A percentile compares a stretch with the other conserved stretches of the same genome.
phyloP scores from a whole-genome alignment of 2,888 invertebrate species.

The Sycophila texana region DNA sequence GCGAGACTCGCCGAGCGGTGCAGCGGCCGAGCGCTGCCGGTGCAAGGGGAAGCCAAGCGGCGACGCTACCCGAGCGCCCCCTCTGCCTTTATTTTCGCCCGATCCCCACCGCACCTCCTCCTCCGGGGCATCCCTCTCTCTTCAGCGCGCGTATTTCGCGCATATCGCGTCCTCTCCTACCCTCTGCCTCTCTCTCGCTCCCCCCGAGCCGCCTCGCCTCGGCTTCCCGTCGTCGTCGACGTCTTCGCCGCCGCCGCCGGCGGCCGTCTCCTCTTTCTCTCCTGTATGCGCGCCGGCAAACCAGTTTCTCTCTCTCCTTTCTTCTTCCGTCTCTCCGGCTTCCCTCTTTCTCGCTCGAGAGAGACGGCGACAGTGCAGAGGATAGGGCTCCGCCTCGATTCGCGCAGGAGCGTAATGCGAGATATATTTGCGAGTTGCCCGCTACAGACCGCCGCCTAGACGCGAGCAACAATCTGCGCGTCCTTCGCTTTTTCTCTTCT shows the following conservation, averaged over 20 bases:
- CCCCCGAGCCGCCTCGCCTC: no score
- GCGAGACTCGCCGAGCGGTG: constrained; percentile 52
- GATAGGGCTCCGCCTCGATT: constrained; percentile 49
- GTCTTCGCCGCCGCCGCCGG: no score
- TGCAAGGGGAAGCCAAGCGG: constrained; percentile 12
- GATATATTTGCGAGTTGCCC: constrained; percentile 29
- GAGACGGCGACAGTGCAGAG: not conserved
- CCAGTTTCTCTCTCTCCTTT: constrained; percentile 6
- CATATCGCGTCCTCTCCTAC: not conserved
- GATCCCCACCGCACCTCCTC: not conserved
- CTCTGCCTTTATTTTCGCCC: constrained; percentile 19
- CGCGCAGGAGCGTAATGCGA: constrained; percentile 48
- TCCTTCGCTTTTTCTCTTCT: not conserved
- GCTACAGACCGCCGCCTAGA: not conserved
- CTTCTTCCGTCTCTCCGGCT: constrained; percentile 36
- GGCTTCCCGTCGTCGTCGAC: no score
- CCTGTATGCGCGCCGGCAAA: not conserved
- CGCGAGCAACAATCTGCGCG: no score
- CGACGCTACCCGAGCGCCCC: constrained; percentile 19
- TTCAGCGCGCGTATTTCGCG: not conserved
- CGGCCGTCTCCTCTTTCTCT: no score
- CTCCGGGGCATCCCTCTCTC: not conserved
- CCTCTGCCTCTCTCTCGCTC: not conserved
- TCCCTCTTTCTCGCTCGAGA: constrained; percentile 11
- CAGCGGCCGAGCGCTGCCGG: constrained; percentile 31